Percentiles rank a stretch among this genome's conserved stretches.
Evolutionary conservation across 2,113 vertebrate genomes (phyloP).

Genomic region (Leptobrachium ailaonicum): DNA sequence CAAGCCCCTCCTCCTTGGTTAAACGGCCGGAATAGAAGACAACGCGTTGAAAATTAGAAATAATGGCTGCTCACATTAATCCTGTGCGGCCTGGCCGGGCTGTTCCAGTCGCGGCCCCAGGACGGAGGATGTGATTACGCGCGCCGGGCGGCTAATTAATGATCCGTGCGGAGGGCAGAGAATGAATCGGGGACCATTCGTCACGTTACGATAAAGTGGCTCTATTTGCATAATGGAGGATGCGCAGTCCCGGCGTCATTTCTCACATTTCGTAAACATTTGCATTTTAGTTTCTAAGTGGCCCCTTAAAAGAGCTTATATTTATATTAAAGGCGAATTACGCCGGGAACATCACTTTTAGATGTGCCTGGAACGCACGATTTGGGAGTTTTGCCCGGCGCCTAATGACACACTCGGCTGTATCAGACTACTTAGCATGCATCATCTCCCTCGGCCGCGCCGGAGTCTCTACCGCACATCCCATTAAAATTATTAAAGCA

Average conservation of each 20-base stretch:
- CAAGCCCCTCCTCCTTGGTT: no score
- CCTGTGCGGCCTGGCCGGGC: not conserved
- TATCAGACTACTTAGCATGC: not conserved
- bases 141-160: slow-evolving; percentile 9
- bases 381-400: not conserved
- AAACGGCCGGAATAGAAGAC: no score
- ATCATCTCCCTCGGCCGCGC: not conserved
- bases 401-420: not conserved
- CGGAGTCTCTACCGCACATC: not conserved
- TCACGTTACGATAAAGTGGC: not conserved
- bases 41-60: not conserved
- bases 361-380: not conserved
- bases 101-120: not conserved
- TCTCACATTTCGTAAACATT: slow-evolving; percentile 32
- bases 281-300: not conserved
- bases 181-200: not conserved
- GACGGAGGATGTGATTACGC: slow-evolving; percentile 18
- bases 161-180: slow-evolving; percentile 3
- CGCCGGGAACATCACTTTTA: not conserved
- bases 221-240: slow-evolving; percentile 27
- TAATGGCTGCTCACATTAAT: not conserved
- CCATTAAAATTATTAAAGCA: slow-evolving; percentile 6
- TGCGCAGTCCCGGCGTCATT: not conserved
- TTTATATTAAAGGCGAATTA: slow-evolving; percentile 34
- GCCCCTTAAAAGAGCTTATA: slow-evolving; percentile 5